Evolutionary conservation across 2,113 vertebrate genomes (phyloP).

Genomic region (Lepus europaeus): DNA sequence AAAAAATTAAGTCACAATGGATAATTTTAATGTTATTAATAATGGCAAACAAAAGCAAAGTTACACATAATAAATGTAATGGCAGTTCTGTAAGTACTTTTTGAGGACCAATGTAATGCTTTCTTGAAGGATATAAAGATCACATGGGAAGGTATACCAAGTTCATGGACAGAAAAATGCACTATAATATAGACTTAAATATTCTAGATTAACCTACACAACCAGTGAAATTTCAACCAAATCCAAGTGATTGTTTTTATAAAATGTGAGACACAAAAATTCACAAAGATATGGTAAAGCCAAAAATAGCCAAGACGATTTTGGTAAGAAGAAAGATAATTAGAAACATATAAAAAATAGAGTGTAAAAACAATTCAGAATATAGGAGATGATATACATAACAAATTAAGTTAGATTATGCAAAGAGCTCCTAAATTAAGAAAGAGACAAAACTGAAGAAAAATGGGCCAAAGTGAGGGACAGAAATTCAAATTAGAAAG

Average conservation of each 20-base stretch:
- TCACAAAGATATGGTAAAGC: not conserved
- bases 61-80: not conserved
- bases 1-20: no score
- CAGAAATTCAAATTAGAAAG: not conserved
- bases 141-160: not conserved
- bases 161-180: not conserved
- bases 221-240: not conserved
- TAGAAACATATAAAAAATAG: not conserved
- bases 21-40: not conserved
- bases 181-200: not conserved
- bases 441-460: conserved; percentile 19
- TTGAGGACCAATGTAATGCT: not conserved
- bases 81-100: not conserved
- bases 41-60: not conserved
- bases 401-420: not conserved
- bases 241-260: not conserved
- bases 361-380: not conserved
- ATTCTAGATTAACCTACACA: not conserved
- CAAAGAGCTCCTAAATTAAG: not conserved
- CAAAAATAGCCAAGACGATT: not conserved
- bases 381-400: not conserved
- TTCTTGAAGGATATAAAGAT: not conserved
- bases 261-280: not conserved
- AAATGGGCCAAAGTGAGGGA: not conserved
- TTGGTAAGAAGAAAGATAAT: not conserved